A percentile compares a stretch with the other conserved stretches of the same genome.
These are phyloP conservation scores for Malurus leucopterus DNA, from an alignment of 2,797 vertebrate genomes.

Conservation along the genomic window DNA sequence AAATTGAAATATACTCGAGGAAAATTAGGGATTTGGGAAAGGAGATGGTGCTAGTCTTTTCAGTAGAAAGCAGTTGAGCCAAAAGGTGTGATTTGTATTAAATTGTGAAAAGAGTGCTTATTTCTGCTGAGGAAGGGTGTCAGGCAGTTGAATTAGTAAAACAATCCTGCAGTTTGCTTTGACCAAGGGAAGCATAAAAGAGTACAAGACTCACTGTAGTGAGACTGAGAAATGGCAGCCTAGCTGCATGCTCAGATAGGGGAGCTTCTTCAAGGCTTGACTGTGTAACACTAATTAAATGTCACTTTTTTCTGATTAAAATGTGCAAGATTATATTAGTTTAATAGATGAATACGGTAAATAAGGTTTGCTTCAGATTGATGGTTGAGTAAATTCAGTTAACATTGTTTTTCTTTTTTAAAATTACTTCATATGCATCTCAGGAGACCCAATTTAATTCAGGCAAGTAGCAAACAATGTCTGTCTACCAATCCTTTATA, in stretches of 20 bases:
- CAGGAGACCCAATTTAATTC: slow-evolving; percentile 51
- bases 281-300: slow-evolving; percentile 28
- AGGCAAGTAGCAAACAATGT: slow-evolving; percentile 28
- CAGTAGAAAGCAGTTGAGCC: neutral
- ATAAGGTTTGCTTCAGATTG: slow-evolving; percentile 1
- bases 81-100: neutral
- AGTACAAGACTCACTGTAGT: neutral
- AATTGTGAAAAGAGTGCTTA: neutral
- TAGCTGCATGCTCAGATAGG: neutral
- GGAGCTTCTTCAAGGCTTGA: neutral
- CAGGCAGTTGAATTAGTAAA: neutral
- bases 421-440: slow-evolving; percentile 45
- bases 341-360: slow-evolving; percentile 8
- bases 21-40: neutral
- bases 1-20: neutral
- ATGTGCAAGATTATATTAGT: slow-evolving; percentile 18
- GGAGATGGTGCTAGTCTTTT: neutral
- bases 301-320: slow-evolving; percentile 28
- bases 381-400: slow-evolving; percentile 26
- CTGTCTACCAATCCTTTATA: slow-evolving; percentile 20
- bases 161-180: neutral
- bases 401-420: slow-evolving; percentile 3
- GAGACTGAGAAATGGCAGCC: neutral
- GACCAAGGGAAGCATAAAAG: neutral
- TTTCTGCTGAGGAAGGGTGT: neutral